phyloP scores from a whole-genome alignment of 2,888 invertebrate species.

The Congeria kusceri region DNA sequence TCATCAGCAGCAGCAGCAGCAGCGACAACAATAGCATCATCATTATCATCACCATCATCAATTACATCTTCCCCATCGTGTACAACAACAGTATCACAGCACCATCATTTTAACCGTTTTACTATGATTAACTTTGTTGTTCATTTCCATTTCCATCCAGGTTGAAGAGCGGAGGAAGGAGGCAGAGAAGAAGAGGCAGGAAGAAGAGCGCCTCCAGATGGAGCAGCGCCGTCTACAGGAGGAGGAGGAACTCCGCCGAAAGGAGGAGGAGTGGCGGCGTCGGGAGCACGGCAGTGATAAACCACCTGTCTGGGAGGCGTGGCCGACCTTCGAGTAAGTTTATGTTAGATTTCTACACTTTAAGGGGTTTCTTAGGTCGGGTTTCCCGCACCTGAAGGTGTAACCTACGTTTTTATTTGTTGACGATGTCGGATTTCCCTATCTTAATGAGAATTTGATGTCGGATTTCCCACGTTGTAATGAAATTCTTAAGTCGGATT shows the following conservation, averaged over 20 bases:
- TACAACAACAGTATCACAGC: too few species aligned
- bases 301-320: slow-evolving; percentile 72
- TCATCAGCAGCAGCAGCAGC: too few species aligned
- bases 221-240: slow-evolving; percentile 63
- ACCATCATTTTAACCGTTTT: too few species aligned
- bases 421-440: too few species aligned
- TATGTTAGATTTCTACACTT: background rate
- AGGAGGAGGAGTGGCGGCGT: slow-evolving; percentile 76
- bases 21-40: too few species aligned
- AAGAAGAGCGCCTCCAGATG: slow-evolving; percentile 56
- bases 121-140: too few species aligned
- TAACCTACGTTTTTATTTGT: too few species aligned
- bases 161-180: slow-evolving; percentile 64
- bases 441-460: background rate
- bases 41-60: too few species aligned
- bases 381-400: too few species aligned
- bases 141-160: slow-evolving; percentile 23
- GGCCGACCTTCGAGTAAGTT: slow-evolving; percentile 77
- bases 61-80: too few species aligned
- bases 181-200: slow-evolving; percentile 67
- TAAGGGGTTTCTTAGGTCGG: too few species aligned
- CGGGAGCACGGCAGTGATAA: slow-evolving; percentile 65
- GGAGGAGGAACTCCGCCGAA: slow-evolving; percentile 68
- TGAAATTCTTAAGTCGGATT: too few species aligned
- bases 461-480: background rate